Evolutionary conservation across 2,888 invertebrate species (phyloP).

Genomic region (Desoria tigrina): DNA sequence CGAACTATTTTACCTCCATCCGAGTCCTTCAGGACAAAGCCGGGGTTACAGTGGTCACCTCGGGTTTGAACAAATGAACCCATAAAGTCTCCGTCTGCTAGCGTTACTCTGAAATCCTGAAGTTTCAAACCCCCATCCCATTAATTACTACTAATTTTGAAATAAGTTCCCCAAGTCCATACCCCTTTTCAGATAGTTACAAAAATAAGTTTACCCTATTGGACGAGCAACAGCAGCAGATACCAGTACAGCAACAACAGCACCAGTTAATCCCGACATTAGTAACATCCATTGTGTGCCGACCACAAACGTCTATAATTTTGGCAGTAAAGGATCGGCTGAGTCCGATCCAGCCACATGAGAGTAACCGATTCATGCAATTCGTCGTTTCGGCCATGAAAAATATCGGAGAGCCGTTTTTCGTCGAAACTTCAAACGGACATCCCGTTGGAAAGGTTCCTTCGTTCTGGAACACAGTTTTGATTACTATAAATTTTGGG

Average conservation of each 20-base stretch:
- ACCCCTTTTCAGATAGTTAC: too few species aligned
- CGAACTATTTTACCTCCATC: background rate
- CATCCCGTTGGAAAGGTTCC: background rate
- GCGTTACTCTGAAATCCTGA: slow-evolving; percentile 5
- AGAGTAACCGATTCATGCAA: slow-evolving; percentile 2
- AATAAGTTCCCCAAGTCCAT: too few species aligned
- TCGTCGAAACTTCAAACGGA: background rate
- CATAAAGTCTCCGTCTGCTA: background rate
- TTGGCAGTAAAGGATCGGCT: background rate
- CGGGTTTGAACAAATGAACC: slow-evolving; percentile 1
- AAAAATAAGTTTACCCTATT: too few species aligned
- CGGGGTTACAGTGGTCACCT: background rate
- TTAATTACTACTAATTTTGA: too few species aligned
- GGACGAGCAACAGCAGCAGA: too few species aligned
- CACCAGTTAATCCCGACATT: background rate
- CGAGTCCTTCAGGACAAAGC: background rate
- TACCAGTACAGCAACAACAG: background rate
- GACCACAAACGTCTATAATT: background rate
- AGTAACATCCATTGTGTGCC: background rate
- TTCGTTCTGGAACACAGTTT: background rate
- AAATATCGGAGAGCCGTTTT: background rate
- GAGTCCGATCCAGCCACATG: slow-evolving; percentile 2
- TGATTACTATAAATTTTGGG: background rate
- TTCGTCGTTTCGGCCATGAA: slow-evolving; percentile 10
- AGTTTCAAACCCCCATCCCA: too few species aligned